A percentile compares a stretch with the other conserved stretches of the same genome.
These are phyloP conservation scores for Drosophila chauvacae DNA, from an alignment of 1,140 invertebrate species.

Conservation along the genomic window DNA sequence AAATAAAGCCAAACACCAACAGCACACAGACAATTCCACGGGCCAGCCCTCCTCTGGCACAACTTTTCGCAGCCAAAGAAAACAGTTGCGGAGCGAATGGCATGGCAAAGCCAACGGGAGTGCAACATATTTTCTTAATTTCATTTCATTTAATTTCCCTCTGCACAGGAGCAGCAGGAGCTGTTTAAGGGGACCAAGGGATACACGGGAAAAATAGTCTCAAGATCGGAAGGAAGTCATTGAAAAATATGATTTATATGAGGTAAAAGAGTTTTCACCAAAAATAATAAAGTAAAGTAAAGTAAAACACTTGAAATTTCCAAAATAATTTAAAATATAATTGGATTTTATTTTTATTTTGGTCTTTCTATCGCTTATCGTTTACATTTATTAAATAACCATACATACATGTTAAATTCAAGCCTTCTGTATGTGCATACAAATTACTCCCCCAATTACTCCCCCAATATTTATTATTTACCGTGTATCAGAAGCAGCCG, in stretches of 20 bases:
- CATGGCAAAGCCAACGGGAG: constrained; percentile 30
- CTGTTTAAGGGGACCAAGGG: constrained; percentile 1
- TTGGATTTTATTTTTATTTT: too few species aligned
- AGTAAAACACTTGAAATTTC: too few species aligned
- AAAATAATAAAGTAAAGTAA: too few species aligned
- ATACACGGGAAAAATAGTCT: background rate
- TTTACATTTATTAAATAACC: background rate
- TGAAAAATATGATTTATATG: background rate
- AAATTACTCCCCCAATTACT: background rate
- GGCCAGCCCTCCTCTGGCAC: constrained; percentile 32
- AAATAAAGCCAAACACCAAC: constrained; percentile 56
- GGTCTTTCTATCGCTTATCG: background rate
- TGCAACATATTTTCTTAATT: constrained; percentile 81
- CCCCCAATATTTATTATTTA: background rate
- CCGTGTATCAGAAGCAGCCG: constrained; percentile 1
- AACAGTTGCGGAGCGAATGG: constrained; percentile 24
- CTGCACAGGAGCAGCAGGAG: constrained; percentile 14
- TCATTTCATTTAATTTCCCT: constrained; percentile 66
- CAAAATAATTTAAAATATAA: too few species aligned
- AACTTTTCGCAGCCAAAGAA: constrained; percentile 49
- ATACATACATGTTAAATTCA: background rate
- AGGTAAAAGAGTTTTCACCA: too few species aligned
- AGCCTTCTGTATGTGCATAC: background rate
- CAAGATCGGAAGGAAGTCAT: fast-evolving
- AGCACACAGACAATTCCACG: constrained; percentile 57